phyloP scores from a whole-genome alignment of 2,113 vertebrate genomes.

The Echinops telfairi region DNA sequence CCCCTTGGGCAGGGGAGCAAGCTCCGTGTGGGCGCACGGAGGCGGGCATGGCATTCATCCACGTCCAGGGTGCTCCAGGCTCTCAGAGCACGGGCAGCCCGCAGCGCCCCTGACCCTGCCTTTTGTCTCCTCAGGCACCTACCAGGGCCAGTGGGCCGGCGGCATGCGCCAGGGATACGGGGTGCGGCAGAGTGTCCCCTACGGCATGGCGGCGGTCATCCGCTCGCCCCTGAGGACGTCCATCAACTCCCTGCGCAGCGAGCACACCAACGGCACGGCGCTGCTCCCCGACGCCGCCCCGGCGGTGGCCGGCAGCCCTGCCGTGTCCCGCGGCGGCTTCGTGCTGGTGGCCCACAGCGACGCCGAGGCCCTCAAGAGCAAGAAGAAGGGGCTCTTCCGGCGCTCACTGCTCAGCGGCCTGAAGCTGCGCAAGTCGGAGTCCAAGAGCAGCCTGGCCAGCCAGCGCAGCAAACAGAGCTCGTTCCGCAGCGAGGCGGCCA shows the following conservation, averaged over 20 bases:
- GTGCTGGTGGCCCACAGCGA: constrained; percentile 95
- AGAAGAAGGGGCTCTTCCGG: constrained; percentile 96
- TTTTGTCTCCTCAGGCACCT: constrained; percentile 90
- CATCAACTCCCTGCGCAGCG: constrained; percentile 98
- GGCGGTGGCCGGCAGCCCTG: constrained; percentile 92
- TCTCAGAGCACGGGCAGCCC: no score
- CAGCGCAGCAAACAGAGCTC: constrained; percentile 99
- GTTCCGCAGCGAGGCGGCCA: constrained; percentile 98
- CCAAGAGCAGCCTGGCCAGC: constrained; percentile 98
- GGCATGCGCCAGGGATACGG: constrained; percentile 99
- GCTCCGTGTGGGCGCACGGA: no score
- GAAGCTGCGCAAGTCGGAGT: constrained; percentile 97
- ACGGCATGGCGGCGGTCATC: constrained; percentile 98
- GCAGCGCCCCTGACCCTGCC: background rate
- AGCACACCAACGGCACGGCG: constrained; percentile 95
- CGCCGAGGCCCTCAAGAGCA: constrained; percentile 93
- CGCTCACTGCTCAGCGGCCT: constrained; percentile 97
- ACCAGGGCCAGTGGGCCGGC: constrained; percentile 97
- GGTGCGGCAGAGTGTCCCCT: constrained; percentile 97
- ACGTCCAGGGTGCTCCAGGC: no score
- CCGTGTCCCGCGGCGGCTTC: constrained; percentile 94
- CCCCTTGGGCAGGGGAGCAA: no score
- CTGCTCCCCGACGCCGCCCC: constrained; percentile 91
- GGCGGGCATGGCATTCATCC: no score
- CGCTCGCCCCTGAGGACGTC: constrained; percentile 97